A percentile compares a stretch with the other conserved stretches of the same genome.
phyloP scores from a whole-genome alignment of 2,113 vertebrate genomes.

The Thamnophis sirtalis region DNA sequence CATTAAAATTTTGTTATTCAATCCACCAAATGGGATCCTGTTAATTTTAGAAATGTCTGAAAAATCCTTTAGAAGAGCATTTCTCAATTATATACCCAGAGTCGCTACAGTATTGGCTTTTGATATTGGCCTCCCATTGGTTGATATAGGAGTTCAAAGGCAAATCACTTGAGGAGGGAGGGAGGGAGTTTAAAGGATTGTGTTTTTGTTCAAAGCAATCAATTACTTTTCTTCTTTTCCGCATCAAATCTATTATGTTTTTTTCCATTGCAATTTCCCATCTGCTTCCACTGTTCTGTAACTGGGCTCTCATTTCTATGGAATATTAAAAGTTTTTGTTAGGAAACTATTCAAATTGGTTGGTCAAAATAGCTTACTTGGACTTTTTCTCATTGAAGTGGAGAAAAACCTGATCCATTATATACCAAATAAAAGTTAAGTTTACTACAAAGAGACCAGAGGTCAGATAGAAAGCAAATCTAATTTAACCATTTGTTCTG shows the following conservation, averaged over 20 bases:
- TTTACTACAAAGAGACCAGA: not conserved
- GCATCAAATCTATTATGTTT: not conserved
- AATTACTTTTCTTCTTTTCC: not conserved
- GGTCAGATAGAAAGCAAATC: not conserved
- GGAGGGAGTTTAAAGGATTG: not conserved
- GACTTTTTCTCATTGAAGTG: not conserved
- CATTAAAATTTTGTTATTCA: not conserved
- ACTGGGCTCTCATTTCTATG: not conserved
- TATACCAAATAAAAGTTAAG: not conserved
- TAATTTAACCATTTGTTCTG: not conserved
- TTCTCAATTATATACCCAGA: not conserved
- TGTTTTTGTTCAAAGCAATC: not conserved
- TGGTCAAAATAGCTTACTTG: not conserved
- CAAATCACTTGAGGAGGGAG: not conserved
- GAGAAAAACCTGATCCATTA: not conserved
- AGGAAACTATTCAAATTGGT: not conserved
- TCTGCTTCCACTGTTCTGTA: not conserved
- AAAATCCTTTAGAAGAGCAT: conserved; percentile 17
- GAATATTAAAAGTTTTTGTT: conserved; percentile 29
- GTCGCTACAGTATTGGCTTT: not conserved
- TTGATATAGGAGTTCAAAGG: not conserved
- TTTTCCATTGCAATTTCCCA: not conserved
- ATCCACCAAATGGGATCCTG: not conserved
- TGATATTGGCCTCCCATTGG: not conserved
- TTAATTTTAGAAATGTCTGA: not conserved